Base-by-base conservation (phyloP, 1,140 invertebrate genomes). In the Steinernema feltiae region DNA sequence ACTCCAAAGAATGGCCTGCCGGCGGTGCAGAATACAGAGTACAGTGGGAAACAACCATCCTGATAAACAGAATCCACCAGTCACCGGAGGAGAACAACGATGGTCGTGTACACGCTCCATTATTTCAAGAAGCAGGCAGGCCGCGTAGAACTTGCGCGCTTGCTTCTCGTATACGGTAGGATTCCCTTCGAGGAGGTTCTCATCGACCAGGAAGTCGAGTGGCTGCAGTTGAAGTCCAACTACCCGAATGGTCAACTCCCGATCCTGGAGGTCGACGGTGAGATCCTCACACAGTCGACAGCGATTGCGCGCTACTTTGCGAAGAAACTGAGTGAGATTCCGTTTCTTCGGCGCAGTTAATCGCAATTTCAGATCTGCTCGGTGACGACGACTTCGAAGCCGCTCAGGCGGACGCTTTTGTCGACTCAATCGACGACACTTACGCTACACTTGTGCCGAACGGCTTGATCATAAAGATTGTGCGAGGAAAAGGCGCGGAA, bases 231-330 rank as follows among this genome's bases (percentile, higher is more conserved):
- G 35, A 41, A 41, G 35, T 41, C 35, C 7, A 41, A 41, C 18
- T 41, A 41, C 18, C 35, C 35, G 7, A 41, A 41, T 41, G 35
- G 35, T 18, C 35, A 41, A 41, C 18, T 41, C 7, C 35, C 35
- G 35, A 18, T 41, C 18, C 35, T 41, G 35, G 35, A 41, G 35
- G 35, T 7, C 7, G 35, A 41, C 35, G 35, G 35, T 7, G 18
- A 41, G 35, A 41, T 41, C 7, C 18, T 41, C 7, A 41, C 35
- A 7, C 35, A 41, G 35, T 41, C 35, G 7, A 72, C 48, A 17
- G 79, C 79, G 32, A 80, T 80, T 32, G 73, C 76, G 48, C 75
- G 75, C 21, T 80, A 80, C n/a, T 35, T 80, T 24, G 79, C 79
- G 30, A 75, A 53, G 32, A 46, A 80, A 32, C 81, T 81, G 31